Evolutionary conservation across 2,888 invertebrate species (phyloP).

Genomic region (Limnephilus lunatus): DNA sequence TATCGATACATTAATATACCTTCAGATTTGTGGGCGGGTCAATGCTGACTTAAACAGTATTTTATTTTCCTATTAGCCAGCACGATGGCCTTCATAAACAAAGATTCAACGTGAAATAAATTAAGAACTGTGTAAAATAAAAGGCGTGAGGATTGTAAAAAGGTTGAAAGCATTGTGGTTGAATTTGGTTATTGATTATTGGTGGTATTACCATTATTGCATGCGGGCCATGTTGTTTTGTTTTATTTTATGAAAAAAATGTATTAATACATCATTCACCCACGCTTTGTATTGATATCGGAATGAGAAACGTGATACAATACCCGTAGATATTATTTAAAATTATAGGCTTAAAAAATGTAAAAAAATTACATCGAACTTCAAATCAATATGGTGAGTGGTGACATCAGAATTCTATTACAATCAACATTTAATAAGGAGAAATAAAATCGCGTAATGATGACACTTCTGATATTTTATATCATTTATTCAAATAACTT

Average conservation of each 20-base stretch:
- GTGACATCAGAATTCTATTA: too few species aligned
- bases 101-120: neutral
- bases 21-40: constrained; percentile 13
- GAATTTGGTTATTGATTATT: neutral
- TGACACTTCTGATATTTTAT: neutral
- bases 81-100: constrained; percentile 16
- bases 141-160: neutral
- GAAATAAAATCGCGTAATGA: neutral
- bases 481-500: neutral
- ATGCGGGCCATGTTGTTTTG: neutral
- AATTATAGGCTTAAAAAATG: neutral
- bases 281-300: constrained; percentile 20
- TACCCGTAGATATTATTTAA: neutral
- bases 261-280: constrained; percentile 15
- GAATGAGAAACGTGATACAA: neutral
- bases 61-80: constrained; percentile 22
- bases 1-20: neutral
- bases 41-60: neutral
- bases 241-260: neutral
- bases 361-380: neutral
- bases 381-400: neutral
- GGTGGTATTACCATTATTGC: neutral
- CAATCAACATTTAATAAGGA: neutral
- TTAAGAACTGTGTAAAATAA: neutral
- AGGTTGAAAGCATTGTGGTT: neutral